phyloP scores from a whole-genome alignment of 2,797 vertebrate genomes.

The Trichosurus vulpecula region DNA sequence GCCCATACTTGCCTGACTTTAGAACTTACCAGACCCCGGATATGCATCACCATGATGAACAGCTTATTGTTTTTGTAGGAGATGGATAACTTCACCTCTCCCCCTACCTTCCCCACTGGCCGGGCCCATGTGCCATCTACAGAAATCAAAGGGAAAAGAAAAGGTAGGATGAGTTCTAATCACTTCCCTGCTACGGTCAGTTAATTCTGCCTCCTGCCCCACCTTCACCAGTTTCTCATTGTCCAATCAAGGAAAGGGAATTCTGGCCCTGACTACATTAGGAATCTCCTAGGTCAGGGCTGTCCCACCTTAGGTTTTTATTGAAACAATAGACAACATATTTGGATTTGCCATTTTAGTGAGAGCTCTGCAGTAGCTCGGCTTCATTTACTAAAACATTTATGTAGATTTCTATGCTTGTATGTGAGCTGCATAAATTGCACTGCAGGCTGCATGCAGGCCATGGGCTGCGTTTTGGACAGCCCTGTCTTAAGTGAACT shows the following conservation, averaged over 20 bases:
- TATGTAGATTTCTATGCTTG: no score
- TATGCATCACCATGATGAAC: slow-evolving; percentile 99
- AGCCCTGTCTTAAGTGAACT: no score
- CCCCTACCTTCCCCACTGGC: slow-evolving; percentile 89
- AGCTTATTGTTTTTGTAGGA: slow-evolving; percentile 96
- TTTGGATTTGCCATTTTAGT: no score
- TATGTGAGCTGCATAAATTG: no score
- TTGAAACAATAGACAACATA: no score
- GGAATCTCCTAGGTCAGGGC: background rate
- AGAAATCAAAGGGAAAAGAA: slow-evolving; percentile 10
- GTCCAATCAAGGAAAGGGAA: background rate
- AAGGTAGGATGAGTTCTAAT: background rate
- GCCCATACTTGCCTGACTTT: accelerated
- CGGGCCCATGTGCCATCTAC: slow-evolving; percentile 90
- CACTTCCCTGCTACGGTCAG: background rate
- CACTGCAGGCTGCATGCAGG: no score
- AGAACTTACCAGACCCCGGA: slow-evolving; percentile 92
- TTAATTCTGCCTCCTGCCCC: background rate
- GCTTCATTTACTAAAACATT: no score
- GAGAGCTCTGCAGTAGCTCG: no score
- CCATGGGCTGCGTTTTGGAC: no score
- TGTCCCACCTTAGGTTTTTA: no score
- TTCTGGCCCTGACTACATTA: background rate
- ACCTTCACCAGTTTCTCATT: background rate
- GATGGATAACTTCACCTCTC: slow-evolving; percentile 96